phyloP scores from a whole-genome alignment of 2,113 vertebrate genomes.

The Hydrolagus affinis region DNA sequence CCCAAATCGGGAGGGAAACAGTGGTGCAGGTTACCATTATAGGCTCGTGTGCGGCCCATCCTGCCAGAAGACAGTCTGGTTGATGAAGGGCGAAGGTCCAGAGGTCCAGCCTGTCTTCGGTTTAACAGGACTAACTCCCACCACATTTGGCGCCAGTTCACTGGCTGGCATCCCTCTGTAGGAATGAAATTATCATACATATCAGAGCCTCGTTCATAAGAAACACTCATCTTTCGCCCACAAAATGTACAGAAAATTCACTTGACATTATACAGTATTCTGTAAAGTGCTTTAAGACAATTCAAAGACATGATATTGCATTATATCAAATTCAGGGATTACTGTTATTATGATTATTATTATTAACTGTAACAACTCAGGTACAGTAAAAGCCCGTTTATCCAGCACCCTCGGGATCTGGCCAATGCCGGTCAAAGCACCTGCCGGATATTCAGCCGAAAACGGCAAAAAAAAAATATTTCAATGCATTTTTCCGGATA shows the following conservation, averaged over 20 bases:
- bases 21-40: neutral
- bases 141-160: neutral
- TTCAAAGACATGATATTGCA: too few species aligned
- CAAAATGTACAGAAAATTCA: too few species aligned
- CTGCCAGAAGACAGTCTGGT: neutral
- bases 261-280: too few species aligned
- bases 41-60: neutral
- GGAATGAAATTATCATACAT: slow-evolving; percentile 10
- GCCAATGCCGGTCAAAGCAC: too few species aligned
- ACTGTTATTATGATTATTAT: too few species aligned
- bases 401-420: too few species aligned
- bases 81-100: neutral
- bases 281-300: too few species aligned
- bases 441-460: too few species aligned
- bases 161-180: neutral
- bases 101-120: neutral
- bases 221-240: neutral
- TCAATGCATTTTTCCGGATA: too few species aligned
- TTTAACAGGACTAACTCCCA: neutral
- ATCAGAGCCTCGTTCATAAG: neutral
- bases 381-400: too few species aligned
- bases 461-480: too few species aligned
- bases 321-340: too few species aligned
- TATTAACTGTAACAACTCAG: neutral
- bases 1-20: neutral